phyloP scores from a whole-genome alignment of 2,113 vertebrate species.

The Charina bottae region DNA sequence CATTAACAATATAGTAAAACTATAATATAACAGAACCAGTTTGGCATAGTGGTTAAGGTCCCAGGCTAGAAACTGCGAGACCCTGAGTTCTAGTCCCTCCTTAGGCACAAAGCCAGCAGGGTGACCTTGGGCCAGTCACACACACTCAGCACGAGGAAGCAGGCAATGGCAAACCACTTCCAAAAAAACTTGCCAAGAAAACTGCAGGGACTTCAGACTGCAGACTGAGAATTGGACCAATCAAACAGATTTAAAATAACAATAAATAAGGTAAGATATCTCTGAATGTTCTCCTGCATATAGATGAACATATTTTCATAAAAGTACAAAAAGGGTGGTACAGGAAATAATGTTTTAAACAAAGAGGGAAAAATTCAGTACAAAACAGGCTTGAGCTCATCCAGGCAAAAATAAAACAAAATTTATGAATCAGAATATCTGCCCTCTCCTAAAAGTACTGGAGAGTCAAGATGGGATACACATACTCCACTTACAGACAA shows the following conservation, averaged over 20 bases:
- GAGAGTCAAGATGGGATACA: not conserved
- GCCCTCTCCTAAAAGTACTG: not conserved
- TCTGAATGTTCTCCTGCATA: not conserved
- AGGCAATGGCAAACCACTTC: too few relatives aligned
- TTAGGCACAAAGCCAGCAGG: too few relatives aligned
- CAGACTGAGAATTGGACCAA: too few relatives aligned
- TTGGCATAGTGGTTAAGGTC: too few relatives aligned
- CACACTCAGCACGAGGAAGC: too few relatives aligned
- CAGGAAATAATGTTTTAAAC: not conserved
- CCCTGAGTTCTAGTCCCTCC: too few relatives aligned
- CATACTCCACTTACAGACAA: not conserved
- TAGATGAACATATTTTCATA: not conserved
- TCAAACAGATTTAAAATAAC: too few relatives aligned
- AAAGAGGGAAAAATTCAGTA: not conserved
- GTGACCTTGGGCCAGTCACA: too few relatives aligned
- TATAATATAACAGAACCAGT: not conserved
- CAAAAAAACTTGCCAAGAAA: too few relatives aligned
- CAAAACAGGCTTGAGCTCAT: not conserved
- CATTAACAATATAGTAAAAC: not conserved
- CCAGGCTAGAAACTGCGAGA: too few relatives aligned
- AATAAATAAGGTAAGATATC: not conserved
- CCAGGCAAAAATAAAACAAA: not conserved
- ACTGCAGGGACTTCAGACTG: too few relatives aligned
- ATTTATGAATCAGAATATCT: not conserved
- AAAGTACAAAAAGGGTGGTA: not conserved